phyloP scores from a whole-genome alignment of 2,888 invertebrate species.

The Amblyjoppa proteus region DNA sequence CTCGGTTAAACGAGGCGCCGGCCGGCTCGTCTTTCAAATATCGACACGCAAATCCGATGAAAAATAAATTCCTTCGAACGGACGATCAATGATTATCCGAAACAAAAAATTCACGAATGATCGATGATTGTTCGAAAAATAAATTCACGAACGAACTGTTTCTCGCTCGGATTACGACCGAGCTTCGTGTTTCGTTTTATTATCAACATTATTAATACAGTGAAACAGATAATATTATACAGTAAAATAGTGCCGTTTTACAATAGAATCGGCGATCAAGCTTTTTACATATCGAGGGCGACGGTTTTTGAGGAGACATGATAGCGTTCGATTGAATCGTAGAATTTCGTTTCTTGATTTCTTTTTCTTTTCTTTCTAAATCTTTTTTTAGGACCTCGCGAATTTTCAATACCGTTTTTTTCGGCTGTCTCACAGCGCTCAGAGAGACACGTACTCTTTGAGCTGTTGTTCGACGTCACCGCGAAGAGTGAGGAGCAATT shows the following conservation, averaged over 20 bases:
- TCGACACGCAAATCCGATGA: not conserved
- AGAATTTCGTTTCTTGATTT: constrained; percentile 37
- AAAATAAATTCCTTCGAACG: too few relatives aligned
- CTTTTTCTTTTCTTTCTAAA: constrained; percentile 47
- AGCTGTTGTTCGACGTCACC: constrained; percentile 91
- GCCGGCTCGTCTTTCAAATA: not conserved
- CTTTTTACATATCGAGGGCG: constrained; percentile 76
- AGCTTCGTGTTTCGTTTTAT: constrained; percentile 74
- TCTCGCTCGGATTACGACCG: constrained; percentile 22
- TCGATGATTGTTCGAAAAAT: not conserved
- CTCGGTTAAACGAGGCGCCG: not conserved
- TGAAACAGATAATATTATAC: constrained; percentile 82
- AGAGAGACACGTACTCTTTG: constrained; percentile 87
- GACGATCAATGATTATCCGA: too few relatives aligned
- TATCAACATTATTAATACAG: constrained; percentile 83
- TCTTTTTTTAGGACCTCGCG: constrained; percentile 40
- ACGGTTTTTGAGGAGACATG: constrained; percentile 28
- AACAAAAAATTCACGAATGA: too few relatives aligned
- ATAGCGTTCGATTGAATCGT: constrained; percentile 69
- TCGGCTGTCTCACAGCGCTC: constrained; percentile 68
- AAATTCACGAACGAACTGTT: not conserved
- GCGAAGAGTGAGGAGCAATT: constrained; percentile 90
- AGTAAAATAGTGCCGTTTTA: constrained; percentile 82
- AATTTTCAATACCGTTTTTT: constrained; percentile 34
- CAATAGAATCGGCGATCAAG: constrained; percentile 75